These are phyloP conservation scores for Scortum barcoo DNA, from an alignment of 2,113 vertebrate genomes.

Conservation along the genomic window DNA sequence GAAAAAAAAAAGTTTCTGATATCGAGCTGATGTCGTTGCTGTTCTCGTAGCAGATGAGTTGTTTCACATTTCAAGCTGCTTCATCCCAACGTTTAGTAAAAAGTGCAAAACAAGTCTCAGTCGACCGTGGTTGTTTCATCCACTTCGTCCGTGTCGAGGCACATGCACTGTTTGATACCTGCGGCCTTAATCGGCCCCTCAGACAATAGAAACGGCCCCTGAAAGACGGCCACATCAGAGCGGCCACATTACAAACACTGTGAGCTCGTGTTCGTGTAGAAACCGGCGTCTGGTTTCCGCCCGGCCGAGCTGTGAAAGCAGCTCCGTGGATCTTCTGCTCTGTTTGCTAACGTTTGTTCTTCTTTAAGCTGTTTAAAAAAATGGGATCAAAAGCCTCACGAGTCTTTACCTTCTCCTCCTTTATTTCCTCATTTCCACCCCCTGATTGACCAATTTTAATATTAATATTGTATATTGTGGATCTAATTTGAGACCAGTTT, in stretches of 20 bases:
- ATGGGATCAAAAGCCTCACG: constrained; percentile 20
- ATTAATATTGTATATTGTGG: constrained; percentile 2
- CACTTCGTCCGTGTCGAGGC: constrained; percentile 15
- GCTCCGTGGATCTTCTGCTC: neutral
- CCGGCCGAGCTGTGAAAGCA: neutral
- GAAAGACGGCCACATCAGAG: neutral
- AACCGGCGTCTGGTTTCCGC: neutral
- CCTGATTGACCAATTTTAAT: constrained; percentile 29
- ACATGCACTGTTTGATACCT: constrained; percentile 41
- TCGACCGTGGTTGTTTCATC: constrained; percentile 17
- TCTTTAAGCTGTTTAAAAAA: neutral
- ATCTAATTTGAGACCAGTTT: constrained; percentile 31
- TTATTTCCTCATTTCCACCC: neutral
- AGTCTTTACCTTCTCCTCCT: no score
- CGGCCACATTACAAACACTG: constrained; percentile 17
- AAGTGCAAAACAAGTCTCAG: neutral
- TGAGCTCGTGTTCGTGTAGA: constrained; percentile 11
- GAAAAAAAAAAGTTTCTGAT: neutral
- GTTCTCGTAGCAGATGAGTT: constrained; percentile 4
- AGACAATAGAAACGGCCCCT: neutral
- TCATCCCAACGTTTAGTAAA: constrained; percentile 1
- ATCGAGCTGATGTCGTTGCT: accelerated
- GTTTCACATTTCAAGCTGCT: constrained; percentile 25
- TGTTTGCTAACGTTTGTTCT: neutral
- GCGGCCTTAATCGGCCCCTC: constrained; percentile 32